Percentiles rank a stretch among this genome's conserved stretches.
phyloP scores from a whole-genome alignment of 92 coral and sea anemone genomes.

The Epizoanthus scotinus region DNA sequence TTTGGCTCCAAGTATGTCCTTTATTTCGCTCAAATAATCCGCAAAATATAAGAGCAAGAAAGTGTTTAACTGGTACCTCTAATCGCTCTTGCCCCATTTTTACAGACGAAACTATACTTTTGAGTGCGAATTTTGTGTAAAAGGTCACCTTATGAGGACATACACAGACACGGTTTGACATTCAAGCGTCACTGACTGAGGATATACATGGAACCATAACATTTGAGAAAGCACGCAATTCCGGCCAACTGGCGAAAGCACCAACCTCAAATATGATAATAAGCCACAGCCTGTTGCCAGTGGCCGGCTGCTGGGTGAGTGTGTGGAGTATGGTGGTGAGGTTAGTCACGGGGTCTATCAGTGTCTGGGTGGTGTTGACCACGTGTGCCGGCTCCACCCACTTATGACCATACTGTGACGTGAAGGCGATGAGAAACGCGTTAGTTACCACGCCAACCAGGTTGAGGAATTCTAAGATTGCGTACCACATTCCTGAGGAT shows the following conservation, averaged over 20 bases:
- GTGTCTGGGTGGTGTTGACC: conserved; percentile 56
- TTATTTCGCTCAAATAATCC: no score
- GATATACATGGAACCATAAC: no score
- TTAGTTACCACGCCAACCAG: conserved; percentile 94
- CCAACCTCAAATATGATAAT: conserved; percentile 90
- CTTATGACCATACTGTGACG: conserved; percentile 87
- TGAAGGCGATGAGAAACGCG: conserved; percentile 92
- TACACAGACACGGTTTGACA: no score
- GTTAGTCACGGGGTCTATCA: conserved; percentile 66
- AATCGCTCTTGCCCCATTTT: no score
- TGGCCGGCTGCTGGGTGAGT: conserved; percentile 60
- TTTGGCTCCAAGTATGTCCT: no score
- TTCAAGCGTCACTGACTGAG: no score
- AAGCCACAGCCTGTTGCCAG: conserved; percentile 81
- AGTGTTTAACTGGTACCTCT: no score
- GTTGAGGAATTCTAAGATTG: conserved; percentile 88
- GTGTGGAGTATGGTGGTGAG: conserved; percentile 60
- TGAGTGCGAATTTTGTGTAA: no score
- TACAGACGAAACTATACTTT: no score
- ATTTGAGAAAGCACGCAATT: neutral
- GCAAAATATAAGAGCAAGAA: no score
- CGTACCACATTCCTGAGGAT: conserved; percentile 90
- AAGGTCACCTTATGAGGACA: no score
- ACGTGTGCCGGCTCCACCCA: conserved; percentile 79
- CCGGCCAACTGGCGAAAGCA: neutral